These are phyloP conservation scores for Ptychodera flava DNA, from an alignment of 35 echinoderm and acorn worm genomes.

Conservation along the genomic window DNA sequence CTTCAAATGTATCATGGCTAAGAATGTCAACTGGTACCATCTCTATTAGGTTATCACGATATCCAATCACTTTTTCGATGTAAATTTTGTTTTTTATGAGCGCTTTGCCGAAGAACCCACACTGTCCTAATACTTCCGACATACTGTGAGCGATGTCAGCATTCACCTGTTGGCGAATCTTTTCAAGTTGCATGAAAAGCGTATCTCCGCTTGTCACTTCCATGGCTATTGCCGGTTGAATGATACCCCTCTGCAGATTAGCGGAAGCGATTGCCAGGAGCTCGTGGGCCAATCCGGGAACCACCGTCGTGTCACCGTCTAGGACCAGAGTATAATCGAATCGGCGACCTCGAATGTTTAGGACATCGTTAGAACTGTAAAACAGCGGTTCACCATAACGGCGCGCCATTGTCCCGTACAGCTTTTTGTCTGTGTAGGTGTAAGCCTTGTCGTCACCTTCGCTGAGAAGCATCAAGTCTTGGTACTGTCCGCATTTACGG, in stretches of 20 bases:
- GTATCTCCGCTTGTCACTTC: not conserved
- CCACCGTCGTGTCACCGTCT: not conserved
- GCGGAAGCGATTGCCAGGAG: not conserved
- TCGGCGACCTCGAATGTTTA: not conserved
- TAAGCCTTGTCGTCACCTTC: not conserved
- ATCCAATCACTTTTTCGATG: not conserved
- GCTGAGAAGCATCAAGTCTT: not conserved
- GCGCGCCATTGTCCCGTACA: not conserved
- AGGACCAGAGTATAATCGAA: not conserved
- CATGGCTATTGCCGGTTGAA: not conserved
- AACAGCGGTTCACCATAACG: not conserved
- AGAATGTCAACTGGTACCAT: not conserved
- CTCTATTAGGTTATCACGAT: not conserved
- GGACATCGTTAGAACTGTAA: not conserved
- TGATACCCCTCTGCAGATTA: not conserved
- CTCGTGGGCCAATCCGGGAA: not conserved
- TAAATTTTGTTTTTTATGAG: not conserved
- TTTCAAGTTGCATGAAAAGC: not conserved
- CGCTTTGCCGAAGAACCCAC: not conserved
- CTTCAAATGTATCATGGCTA: not conserved
- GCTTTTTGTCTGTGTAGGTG: not conserved
- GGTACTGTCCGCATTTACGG: not conserved
- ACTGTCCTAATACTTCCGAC: not conserved
- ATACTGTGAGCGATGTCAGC: not conserved
- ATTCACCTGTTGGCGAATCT: not conserved